Base-by-base conservation (phyloP, 2,797 vertebrate species). In the Sardinella longiceps region DNA sequence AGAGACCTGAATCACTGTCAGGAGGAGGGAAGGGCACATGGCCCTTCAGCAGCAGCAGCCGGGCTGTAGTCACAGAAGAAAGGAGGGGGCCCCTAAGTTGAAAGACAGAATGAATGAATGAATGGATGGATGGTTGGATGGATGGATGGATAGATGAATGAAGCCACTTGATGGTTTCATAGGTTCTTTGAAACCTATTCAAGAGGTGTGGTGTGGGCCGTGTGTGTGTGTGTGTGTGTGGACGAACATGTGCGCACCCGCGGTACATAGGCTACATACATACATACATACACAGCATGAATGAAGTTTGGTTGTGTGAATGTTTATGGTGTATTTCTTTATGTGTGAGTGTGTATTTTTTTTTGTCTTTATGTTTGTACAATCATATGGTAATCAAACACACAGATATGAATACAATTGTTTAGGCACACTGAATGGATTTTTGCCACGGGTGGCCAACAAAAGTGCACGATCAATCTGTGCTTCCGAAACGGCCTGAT, bases 1-100 rank as follows among this genome's bases (percentile, higher is more conserved):
- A 87, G 86, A 92, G 92, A 63, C 92, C 92, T 86, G 90, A 95
- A 94, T 93, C 74, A 89, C 84, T 82, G 53, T 66, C 80, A 48
- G 81, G 89, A 48, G 53, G 87, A 58, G 83, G 84, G 80, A 85
- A 91, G 87, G 87, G 85, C 85, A 88, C 84, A 81, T 63, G 60
- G 80, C 45, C 82, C 23, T 66, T 80, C 81, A 66, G 53, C 84
- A 66, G 56, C 56, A n/a, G n/a, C 30, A 48, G 5, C 46, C 58
- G 3, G 25, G n/a, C 25, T 63, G 58, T 2, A 33, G 63, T 15
- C 30, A 66, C 11, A 5, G 30, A 33, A 30, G 63, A 70, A 14
- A 66, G 25, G 6, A 33, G 60, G 60, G 12, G 60, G 46, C 4
- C 7, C 25, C 56, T 60, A 10, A n/a, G n/a, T 25, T 15, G 23